Percentiles rank a stretch among this genome's conserved stretches.
These are phyloP conservation scores for Xyliphius kryptos DNA, from an alignment of 2,113 vertebrate species.

Conservation along the genomic window DNA sequence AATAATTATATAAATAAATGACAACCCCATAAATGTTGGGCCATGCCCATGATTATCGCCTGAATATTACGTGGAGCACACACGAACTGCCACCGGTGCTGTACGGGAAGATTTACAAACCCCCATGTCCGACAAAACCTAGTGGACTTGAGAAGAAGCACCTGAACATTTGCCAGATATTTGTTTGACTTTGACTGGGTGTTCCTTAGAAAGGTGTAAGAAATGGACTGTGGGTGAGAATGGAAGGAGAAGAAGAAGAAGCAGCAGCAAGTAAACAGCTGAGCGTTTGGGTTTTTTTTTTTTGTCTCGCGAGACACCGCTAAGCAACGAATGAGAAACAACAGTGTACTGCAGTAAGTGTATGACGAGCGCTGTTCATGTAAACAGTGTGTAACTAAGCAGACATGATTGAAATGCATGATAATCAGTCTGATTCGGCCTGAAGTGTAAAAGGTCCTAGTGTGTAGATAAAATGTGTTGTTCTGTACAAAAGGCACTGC, in stretches of 20 bases:
- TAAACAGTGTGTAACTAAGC: constrained; percentile 12
- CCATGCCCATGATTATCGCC: constrained; percentile 3
- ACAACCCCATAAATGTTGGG: constrained; percentile 5
- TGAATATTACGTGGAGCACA: too few relatives aligned
- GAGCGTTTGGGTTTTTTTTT: too few relatives aligned
- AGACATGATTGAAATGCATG: constrained; percentile 4
- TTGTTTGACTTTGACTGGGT: constrained; percentile 9
- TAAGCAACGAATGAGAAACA: constrained; percentile 32
- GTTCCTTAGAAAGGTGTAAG: constrained; percentile 1
- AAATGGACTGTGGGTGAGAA: constrained; percentile 8
- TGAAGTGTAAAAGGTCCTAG: constrained; percentile 7
- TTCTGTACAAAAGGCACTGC: constrained; percentile 31
- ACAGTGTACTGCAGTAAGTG: too few relatives aligned
- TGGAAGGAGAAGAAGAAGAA: too few relatives aligned
- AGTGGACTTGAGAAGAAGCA: too few relatives aligned
- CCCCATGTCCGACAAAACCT: too few relatives aligned
- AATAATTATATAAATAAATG: too few relatives aligned
- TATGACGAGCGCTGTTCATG: constrained; percentile 5
- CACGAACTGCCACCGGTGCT: too few relatives aligned
- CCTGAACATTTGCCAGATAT: constrained; percentile 9
- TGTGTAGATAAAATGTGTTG: constrained; percentile 30
- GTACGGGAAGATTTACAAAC: too few relatives aligned
- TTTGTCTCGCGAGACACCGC: constrained; percentile 13
- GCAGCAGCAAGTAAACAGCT: constrained; percentile 18
- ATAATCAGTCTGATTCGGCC: constrained; percentile 1